A percentile compares a stretch with the other conserved stretches of the same genome.
phyloP scores from a whole-genome alignment of 2,113 vertebrate genomes.

The Chamaea fasciata region DNA sequence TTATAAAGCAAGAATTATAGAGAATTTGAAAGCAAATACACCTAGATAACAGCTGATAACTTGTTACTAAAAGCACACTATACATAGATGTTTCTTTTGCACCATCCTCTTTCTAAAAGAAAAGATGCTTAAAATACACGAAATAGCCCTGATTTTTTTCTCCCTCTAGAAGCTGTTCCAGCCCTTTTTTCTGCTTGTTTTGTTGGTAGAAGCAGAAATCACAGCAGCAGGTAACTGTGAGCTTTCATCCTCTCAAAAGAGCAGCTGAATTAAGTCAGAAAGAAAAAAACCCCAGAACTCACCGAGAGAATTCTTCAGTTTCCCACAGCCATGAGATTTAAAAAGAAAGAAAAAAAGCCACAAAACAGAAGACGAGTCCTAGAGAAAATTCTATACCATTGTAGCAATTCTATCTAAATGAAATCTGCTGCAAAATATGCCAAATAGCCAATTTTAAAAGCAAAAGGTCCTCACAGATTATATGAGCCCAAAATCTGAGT shows the following conservation, averaged over 20 bases:
- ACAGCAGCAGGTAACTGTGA: not conserved
- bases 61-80: not conserved
- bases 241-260: not conserved
- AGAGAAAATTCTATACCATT: not conserved
- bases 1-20: not conserved
- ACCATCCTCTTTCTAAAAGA: not conserved
- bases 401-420: not conserved
- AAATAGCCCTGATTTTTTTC: not conserved
- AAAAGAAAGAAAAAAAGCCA: not conserved
- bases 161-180: not conserved
- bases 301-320: not conserved
- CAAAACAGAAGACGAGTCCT: not conserved
- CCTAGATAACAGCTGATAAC: not conserved
- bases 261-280: not conserved
- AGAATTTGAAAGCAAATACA: not conserved
- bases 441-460: not conserved
- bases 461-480: not conserved
- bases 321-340: not conserved
- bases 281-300: not conserved
- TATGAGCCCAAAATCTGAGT: fast-evolving
- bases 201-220: not conserved
- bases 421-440: not conserved
- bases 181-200: not conserved
- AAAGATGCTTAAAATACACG: not conserved
- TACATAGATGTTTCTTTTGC: not conserved